A percentile compares a stretch with the other conserved stretches of the same genome.
These are phyloP conservation scores for Phyllopteryx taeniolatus DNA, from an alignment of 2,113 vertebrate species.

Conservation along the genomic window DNA sequence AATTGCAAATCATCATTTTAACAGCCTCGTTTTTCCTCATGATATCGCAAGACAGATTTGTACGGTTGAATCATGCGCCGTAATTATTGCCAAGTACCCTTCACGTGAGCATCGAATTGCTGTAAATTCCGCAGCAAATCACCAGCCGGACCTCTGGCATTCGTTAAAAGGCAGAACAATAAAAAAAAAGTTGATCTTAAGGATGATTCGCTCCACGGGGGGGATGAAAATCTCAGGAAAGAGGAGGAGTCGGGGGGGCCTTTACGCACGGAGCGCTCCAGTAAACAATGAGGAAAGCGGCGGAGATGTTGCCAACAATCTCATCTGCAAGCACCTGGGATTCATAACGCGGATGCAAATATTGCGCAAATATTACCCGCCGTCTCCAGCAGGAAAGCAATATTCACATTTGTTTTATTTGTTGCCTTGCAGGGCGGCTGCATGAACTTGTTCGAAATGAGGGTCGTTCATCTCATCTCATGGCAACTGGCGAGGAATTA, in stretches of 20 bases:
- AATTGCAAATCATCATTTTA: constrained; percentile 9
- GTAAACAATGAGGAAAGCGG: constrained; percentile 6
- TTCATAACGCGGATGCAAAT: constrained; percentile 2
- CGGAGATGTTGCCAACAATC: background rate
- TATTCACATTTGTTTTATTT: constrained; percentile 11
- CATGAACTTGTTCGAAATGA: constrained; percentile 14
- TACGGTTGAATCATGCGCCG: constrained; percentile 5
- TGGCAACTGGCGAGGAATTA: constrained; percentile 18
- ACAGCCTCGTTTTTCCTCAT: constrained; percentile 4
- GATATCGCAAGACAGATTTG: constrained; percentile 6
- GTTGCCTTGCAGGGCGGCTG: background rate
- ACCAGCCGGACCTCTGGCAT: constrained; percentile 12
- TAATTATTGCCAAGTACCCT: constrained; percentile 18
- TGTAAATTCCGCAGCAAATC: constrained; percentile 1
- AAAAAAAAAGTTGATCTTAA: constrained; percentile 8
- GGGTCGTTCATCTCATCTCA: constrained; percentile 5
- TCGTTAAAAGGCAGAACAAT: constrained; percentile 1
- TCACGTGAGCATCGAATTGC: constrained; percentile 11
- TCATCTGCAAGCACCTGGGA: background rate
- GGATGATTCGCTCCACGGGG: constrained; percentile 14
- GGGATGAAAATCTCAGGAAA: constrained; percentile 1
- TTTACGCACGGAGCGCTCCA: constrained; percentile 3
- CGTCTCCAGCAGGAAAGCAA: constrained; percentile 2
- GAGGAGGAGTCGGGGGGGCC: background rate
- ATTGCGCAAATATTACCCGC: background rate